Conservation (phyloP, 2,113 vertebrate genomes). For the Myotis lucifugus region DNA sequence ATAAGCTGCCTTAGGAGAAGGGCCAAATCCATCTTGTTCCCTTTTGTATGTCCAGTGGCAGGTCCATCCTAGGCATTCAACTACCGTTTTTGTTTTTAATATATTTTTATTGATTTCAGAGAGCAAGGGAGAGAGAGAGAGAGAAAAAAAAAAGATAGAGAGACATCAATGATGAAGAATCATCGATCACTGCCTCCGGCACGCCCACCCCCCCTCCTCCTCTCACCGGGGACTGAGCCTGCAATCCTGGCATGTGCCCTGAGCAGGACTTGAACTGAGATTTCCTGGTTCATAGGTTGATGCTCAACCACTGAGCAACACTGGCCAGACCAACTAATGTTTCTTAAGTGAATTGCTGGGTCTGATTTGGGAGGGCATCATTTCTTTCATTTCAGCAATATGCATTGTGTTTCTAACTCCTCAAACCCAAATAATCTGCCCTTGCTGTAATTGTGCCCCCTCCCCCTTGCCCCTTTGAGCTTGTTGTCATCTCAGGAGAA, state of each 20-base stretch:
- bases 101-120: too few relatives aligned
- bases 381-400: background rate
- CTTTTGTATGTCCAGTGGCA: background rate
- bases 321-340: background rate
- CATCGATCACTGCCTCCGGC: too few relatives aligned
- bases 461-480: background rate
- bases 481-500: background rate
- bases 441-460: background rate
- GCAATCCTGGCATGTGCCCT: too few relatives aligned
- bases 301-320: too few relatives aligned
- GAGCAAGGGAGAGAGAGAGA: too few relatives aligned
- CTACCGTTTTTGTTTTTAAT: background rate
- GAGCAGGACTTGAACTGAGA: too few relatives aligned
- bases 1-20: background rate
- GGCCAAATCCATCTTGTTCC: background rate
- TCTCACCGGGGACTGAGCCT: too few relatives aligned
- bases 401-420: background rate
- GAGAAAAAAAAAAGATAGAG: too few relatives aligned
- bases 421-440: background rate
- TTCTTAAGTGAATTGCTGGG: background rate
- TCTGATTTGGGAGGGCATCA: background rate
- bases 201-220: accelerated
- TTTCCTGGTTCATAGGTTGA: too few relatives aligned
- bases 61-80: background rate
- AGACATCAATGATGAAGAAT: too few relatives aligned